Evolutionary conservation across 92 coral and sea anemone species (phyloP).

Genomic region (Phenganax subtilis): DNA sequence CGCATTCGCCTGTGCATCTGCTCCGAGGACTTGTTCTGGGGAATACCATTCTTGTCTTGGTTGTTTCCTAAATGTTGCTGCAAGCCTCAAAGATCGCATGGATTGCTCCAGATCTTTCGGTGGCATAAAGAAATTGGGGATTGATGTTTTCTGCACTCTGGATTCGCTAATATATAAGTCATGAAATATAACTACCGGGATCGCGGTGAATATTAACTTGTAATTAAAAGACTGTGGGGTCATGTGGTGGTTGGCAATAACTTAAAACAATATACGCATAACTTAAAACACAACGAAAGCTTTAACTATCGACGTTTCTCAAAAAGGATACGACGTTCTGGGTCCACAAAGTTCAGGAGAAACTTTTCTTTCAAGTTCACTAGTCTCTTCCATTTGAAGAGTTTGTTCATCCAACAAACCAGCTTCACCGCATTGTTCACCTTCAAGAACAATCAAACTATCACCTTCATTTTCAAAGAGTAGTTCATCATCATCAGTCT

Average conservation of each 20-base stretch:
- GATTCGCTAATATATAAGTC: neutral
- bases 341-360: neutral
- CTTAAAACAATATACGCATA: no score
- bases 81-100: conserved; percentile 79
- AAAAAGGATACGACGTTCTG: conserved; percentile 19
- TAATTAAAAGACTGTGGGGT: no score
- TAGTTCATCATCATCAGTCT: neutral
- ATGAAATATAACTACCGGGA: neutral
- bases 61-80: conserved; percentile 44
- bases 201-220: no score
- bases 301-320: neutral
- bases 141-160: conserved; percentile 1
- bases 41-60: conserved; percentile 19
- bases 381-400: neutral
- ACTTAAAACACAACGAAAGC: neutral
- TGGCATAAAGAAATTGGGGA: conserved; percentile 93
- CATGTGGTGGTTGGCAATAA: no score
- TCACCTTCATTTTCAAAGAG: neutral
- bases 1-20: conserved; percentile 18
- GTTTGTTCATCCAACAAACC: neutral
- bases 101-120: conserved; percentile 77
- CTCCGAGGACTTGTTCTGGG: conserved; percentile 7
- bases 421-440: neutral
- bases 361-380: neutral
- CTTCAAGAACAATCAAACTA: neutral